A percentile compares a stretch with the other conserved stretches of the same genome.
phyloP scores from a whole-genome alignment of 2,113 vertebrate species.

The Butorides virescens region DNA sequence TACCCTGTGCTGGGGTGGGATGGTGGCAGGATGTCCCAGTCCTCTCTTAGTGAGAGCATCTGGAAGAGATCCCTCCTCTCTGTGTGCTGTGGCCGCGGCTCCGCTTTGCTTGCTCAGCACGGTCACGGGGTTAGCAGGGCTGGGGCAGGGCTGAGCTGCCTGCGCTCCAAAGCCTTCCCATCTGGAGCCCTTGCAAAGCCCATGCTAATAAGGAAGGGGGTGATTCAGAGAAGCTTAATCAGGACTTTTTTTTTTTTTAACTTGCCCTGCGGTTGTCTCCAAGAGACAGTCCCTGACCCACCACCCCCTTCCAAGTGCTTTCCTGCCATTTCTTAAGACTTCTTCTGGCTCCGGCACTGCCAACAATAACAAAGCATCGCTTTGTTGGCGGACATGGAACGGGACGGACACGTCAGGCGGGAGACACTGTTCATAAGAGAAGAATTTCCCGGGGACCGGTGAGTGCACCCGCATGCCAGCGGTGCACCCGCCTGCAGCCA shows the following conservation, averaged over 20 bases:
- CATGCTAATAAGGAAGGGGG: background rate
- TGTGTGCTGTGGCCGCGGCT: rapidly evolving
- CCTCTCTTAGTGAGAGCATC: background rate
- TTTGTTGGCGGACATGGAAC: background rate
- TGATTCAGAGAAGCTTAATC: background rate
- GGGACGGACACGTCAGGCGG: background rate
- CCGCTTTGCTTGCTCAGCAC: background rate
- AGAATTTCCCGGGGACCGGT: background rate
- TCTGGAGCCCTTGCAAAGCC: background rate
- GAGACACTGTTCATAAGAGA: background rate
- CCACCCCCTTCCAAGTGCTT: background rate
- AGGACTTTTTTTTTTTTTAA: background rate
- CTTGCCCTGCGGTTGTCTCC: background rate
- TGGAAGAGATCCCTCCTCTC: background rate
- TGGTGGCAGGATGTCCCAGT: rapidly evolving
- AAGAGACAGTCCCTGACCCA: background rate
- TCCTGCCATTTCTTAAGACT: background rate
- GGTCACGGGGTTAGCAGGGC: background rate
- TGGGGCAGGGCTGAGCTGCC: background rate
- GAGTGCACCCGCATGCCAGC: rapidly evolving
- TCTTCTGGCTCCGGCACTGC: background rate
- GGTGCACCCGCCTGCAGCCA: rapidly evolving
- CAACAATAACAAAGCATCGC: conserved; percentile 24
- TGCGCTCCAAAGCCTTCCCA: background rate
- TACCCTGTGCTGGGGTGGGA: background rate